phyloP scores from a whole-genome alignment of 2,797 vertebrate genomes.

The Acrossocheilus wenchowensis region DNA sequence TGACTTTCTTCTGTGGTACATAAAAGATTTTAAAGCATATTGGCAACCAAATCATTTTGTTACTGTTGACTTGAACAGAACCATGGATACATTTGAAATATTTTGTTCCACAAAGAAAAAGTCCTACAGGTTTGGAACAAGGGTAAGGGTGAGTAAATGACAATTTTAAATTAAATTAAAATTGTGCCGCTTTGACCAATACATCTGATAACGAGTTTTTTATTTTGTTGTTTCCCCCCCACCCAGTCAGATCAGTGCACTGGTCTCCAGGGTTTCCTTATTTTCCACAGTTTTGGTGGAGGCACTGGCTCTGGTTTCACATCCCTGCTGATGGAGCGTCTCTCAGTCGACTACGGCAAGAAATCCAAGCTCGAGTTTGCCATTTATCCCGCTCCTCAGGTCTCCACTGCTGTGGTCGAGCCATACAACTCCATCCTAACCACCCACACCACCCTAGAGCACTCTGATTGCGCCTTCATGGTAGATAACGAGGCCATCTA shows the following conservation, averaged over 20 bases:
- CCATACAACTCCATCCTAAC: slow-evolving; percentile 89
- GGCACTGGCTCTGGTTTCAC: slow-evolving; percentile 89
- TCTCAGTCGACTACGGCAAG: slow-evolving; percentile 87
- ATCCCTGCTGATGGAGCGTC: slow-evolving; percentile 85
- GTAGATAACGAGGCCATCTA: slow-evolving; percentile 91
- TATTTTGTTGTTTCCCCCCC: background rate
- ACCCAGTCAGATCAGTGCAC: slow-evolving; percentile 85
- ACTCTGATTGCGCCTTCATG: slow-evolving; percentile 90
- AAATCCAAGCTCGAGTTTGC: slow-evolving; percentile 89
- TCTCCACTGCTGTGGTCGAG: slow-evolving; percentile 87
- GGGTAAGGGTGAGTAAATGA: background rate
- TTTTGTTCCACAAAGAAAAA: background rate
- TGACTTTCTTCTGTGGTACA: background rate
- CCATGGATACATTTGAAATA: too few relatives aligned
- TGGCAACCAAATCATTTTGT: background rate
- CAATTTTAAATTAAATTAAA: too few relatives aligned
- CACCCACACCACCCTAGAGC: slow-evolving; percentile 87
- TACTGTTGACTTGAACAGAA: background rate
- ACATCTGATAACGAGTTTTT: background rate
- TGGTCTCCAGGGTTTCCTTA: slow-evolving; percentile 86
- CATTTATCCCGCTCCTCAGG: slow-evolving; percentile 85
- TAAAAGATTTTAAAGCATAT: background rate
- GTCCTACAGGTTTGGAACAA: background rate
- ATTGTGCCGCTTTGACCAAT: background rate
- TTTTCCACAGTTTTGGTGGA: slow-evolving; percentile 88